phyloP scores from a whole-genome alignment of 2,888 invertebrate genomes.

The Leucophora obtusa region DNA sequence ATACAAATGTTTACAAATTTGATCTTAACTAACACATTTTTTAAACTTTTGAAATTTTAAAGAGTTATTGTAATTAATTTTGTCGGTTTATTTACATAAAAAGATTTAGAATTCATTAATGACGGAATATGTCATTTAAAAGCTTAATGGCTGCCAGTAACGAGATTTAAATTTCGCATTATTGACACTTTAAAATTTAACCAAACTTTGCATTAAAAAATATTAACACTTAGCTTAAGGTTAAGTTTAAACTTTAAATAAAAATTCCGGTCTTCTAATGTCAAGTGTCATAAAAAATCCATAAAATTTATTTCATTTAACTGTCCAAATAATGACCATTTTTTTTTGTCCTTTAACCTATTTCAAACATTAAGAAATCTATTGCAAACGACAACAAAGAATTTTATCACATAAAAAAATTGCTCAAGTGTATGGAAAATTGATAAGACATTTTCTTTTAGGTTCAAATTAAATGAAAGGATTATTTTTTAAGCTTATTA shows the following conservation, averaged over 20 bases:
- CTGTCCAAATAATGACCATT: not conserved
- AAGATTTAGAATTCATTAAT: too few relatives aligned
- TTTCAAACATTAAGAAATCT: not conserved
- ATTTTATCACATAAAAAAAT: not conserved
- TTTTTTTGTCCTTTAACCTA: not conserved
- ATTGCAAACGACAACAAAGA: not conserved
- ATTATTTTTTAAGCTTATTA: conserved; percentile 43
- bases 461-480: conserved; percentile 41
- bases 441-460: not conserved
- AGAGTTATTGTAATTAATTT: too few relatives aligned
- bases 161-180: too few relatives aligned
- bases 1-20: too few relatives aligned
- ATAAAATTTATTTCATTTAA: not conserved
- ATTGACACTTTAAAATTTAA: too few relatives aligned
- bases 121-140: too few relatives aligned
- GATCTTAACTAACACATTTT: too few relatives aligned
- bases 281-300: not conserved
- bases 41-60: too few relatives aligned
- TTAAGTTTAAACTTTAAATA: not conserved
- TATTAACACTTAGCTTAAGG: too few relatives aligned
- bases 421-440: conserved; percentile 31
- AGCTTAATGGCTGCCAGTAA: too few relatives aligned
- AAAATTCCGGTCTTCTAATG: not conserved
- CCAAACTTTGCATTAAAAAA: too few relatives aligned
- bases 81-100: too few relatives aligned